Evolutionary conservation across 1,140 invertebrate genomes (phyloP).

Genomic region (Phymorhynchus buccinoides): DNA sequence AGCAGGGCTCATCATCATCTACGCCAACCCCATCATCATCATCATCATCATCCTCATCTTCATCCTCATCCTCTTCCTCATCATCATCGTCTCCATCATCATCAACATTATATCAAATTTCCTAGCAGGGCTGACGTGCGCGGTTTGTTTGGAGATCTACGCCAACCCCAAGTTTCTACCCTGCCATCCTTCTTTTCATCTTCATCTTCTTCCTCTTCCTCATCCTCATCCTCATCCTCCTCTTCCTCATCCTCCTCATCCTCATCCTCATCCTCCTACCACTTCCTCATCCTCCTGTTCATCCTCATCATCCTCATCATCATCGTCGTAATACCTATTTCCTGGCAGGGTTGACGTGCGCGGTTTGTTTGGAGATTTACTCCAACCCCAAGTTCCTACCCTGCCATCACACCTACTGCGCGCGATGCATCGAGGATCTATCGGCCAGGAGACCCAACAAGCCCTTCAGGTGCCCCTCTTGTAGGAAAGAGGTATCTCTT

Average conservation of each 20-base stretch:
- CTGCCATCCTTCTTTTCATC: background rate
- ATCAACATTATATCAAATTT: no score
- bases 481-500: background rate
- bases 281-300: background rate
- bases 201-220: background rate
- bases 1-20: no score
- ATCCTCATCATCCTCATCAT: no score
- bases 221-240: background rate
- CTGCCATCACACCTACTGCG: conserved; percentile 65
- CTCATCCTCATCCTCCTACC: background rate
- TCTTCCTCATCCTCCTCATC: background rate
- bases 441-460: conserved; percentile 34
- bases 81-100: no score
- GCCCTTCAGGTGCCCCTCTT: background rate
- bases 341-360: conserved; percentile 52
- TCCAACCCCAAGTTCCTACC: conserved; percentile 61
- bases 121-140: no score
- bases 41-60: no score
- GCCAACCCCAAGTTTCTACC: background rate
- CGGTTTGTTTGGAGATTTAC: conserved; percentile 59
- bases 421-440: conserved; percentile 57
- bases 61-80: no score
- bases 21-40: no score
- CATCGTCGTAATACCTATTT: background rate
- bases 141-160: no score